Evolutionary conservation across 2,113 vertebrate genomes (phyloP).

Genomic region (Nannospalax galili): DNA sequence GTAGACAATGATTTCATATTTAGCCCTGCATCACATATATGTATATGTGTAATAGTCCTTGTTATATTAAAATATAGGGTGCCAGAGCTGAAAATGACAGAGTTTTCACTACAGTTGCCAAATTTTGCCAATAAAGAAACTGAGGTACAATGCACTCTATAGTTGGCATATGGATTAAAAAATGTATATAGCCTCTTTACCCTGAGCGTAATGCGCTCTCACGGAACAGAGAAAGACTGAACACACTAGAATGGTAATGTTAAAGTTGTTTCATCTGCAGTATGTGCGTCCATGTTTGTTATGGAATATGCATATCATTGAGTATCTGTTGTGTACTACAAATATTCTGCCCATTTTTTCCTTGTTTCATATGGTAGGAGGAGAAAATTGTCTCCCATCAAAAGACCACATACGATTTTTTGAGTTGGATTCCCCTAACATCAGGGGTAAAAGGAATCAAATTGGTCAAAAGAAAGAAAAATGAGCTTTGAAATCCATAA

Average conservation of each 20-base stretch:
- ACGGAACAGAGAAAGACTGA: neutral
- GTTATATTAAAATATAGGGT: neutral
- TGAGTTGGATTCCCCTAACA: neutral
- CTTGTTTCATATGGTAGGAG: neutral
- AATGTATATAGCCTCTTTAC: neutral
- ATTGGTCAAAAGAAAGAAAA: slow-evolving; percentile 39
- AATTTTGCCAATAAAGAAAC: neutral
- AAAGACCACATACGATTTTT: slow-evolving; percentile 17
- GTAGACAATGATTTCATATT: neutral
- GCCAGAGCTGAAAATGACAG: neutral
- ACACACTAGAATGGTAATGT: neutral
- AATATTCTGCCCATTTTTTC: neutral
- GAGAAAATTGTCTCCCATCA: neutral
- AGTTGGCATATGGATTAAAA: neutral
- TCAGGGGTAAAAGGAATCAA: neutral
- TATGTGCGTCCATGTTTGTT: neutral
- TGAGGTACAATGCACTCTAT: neutral
- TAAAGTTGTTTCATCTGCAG: neutral
- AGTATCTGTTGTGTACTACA: neutral
- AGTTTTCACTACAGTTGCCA: neutral
- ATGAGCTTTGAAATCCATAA: slow-evolving; percentile 54
- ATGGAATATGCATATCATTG: neutral
- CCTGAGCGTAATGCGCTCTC: neutral
- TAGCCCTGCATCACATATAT: neutral
- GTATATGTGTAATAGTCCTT: no score